Base-by-base conservation (phyloP, 2,113 vertebrate species). In the Campylomormyrus numenius region DNA sequence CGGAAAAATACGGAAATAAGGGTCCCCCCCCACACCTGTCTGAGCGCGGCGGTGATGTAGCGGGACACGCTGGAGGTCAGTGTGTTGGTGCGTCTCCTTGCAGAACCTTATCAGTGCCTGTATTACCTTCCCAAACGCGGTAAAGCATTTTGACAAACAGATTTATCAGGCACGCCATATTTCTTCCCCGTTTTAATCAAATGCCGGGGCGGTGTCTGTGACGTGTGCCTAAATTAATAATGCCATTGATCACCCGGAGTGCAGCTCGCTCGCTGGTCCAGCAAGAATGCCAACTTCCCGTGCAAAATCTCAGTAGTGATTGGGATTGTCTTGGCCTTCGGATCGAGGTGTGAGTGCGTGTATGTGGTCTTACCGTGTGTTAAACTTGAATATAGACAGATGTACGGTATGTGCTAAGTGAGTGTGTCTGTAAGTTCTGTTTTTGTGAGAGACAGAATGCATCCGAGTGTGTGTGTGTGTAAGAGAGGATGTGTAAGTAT, bases 121-220 rank as follows among this genome's bases (percentile, higher is more conserved):
- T 93, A 90, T 92, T 89, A 89, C 52, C 88, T 66, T 89, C 53
- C 91, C 91, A 93, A 92, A 90, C 90, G 92, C 93, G 92, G 93
- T 91, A 90, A 92, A 92, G 91, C 93, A 58, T 93, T 94, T 93
- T 96, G 95, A 95, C 95, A 96, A 95, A 95, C 94, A 94, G 95
- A 96, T 96, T 96, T 96, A 96, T 96, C 89, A 93, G 90, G 95
- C 94, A 95, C 94, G 94, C 95, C 95, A 95, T 96, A 96, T 96
- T 95, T 95, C 95, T 95, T 95, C 95, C 93, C 94, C 93, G 94
- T 96, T 96, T 96, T 96, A 96, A 96, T 96, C 96, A 96, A 96
- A 95, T 90, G 93, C 94, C 35, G 89, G 93, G 90, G 92, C 58
- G 91, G 93, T 90, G 83, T 92, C 91, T 91, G 94, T 94, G 95